A percentile compares a stretch with the other conserved stretches of the same genome.
Conservation (phyloP, 2,797 vertebrate species). For the Sebastiscus tertius region DNA sequence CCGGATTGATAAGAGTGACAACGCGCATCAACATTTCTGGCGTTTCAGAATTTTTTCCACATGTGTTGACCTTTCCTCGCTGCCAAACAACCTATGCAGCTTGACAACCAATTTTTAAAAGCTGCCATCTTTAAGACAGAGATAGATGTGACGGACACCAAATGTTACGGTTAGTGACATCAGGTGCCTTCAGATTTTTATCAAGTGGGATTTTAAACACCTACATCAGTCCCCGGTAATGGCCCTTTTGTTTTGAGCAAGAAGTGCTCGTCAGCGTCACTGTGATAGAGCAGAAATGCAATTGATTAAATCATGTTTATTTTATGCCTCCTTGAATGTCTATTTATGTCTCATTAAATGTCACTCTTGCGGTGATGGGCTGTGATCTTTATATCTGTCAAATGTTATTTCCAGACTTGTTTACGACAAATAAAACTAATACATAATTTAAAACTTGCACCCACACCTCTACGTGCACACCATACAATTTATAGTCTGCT, state of each 20-base stretch:
- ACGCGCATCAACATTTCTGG: conserved; percentile 2
- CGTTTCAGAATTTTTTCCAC: neutral
- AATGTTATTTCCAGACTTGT: conserved; percentile 3
- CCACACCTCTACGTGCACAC: neutral
- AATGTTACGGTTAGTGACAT: neutral
- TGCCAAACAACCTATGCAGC: neutral
- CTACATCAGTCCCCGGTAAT: neutral
- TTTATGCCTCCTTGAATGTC: neutral
- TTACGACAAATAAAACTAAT: neutral
- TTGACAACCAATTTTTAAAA: neutral
- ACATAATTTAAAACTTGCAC: neutral
- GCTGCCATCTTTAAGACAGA: neutral
- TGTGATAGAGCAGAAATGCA: neutral
- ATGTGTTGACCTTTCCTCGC: conserved; percentile 33
- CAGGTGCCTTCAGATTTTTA: neutral
- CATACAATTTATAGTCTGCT: neutral
- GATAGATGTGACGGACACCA: neutral
- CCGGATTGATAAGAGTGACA: neutral
- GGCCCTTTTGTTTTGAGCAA: neutral
- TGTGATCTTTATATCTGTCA: neutral
- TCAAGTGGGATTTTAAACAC: neutral
- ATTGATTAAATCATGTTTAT: neutral
- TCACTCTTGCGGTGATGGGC: neutral
- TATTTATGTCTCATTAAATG: conserved; percentile 14
- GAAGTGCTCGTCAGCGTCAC: neutral